These are phyloP conservation scores for Allobates femoralis DNA, from an alignment of 2,797 vertebrate genomes.

Conservation along the genomic window DNA sequence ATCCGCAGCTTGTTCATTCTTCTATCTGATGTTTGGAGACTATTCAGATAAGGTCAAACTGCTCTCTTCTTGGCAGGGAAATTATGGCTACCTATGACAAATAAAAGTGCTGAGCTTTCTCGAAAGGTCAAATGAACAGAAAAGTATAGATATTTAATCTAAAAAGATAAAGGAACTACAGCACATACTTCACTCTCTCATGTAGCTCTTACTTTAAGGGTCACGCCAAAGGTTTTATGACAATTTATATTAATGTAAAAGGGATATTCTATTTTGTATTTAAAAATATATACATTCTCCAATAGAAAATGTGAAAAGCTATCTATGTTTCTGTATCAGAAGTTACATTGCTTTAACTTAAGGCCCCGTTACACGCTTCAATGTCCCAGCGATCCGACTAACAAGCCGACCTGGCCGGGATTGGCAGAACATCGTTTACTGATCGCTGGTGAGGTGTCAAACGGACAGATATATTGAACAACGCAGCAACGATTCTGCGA, in stretches of 20 bases:
- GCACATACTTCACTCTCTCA: too few species aligned
- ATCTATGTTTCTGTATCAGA: neutral
- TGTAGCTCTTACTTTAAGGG: neutral
- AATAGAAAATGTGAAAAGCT: neutral
- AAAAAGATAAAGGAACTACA: neutral
- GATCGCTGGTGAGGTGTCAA: too few species aligned
- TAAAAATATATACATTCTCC: too few species aligned
- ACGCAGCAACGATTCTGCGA: too few species aligned
- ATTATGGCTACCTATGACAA: conserved; percentile 6
- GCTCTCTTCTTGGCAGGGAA: neutral
- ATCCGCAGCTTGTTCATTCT: conserved; percentile 39
- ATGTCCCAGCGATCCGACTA: too few species aligned
- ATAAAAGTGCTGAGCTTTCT: conserved; percentile 34
- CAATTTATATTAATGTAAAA: neutral
- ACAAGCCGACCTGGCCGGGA: too few species aligned
- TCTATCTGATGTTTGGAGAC: conserved; percentile 9
- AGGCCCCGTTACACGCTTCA: too few species aligned
- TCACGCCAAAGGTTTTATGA: neutral
- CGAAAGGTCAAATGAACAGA: conserved; percentile 32
- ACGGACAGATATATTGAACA: too few species aligned
- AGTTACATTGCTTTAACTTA: neutral
- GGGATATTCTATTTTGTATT: too few species aligned
- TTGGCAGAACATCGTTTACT: too few species aligned
- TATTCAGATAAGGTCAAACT: conserved; percentile 18
- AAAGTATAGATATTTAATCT: conserved; percentile 3